Percentiles rank a stretch among this genome's conserved stretches.
Conservation (phyloP, 2,797 vertebrate genomes). For the Momotus momota region DNA sequence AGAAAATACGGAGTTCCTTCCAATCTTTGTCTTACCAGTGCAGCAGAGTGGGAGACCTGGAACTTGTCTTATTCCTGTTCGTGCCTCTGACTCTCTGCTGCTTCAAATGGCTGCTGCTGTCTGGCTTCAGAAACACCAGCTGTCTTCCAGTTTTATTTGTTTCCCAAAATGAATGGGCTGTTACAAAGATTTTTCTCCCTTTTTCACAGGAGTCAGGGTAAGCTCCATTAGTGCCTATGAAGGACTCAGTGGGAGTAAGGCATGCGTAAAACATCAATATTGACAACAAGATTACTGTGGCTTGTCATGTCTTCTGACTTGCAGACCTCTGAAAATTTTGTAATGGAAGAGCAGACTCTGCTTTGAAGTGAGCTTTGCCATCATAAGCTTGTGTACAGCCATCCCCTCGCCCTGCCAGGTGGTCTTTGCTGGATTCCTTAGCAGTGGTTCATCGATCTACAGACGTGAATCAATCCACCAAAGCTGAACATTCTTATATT, state of each 20-base stretch:
- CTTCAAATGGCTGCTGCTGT: conserved; percentile 21
- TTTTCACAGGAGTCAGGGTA: conserved; percentile 29
- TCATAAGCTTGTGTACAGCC: not conserved
- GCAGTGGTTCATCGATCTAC: not conserved
- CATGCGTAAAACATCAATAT: conserved; percentile 31
- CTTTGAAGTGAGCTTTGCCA: conserved; percentile 1
- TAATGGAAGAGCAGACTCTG: not conserved
- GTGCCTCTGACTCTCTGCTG: not conserved
- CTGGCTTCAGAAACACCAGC: conserved; percentile 33
- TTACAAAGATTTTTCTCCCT: conserved; percentile 16
- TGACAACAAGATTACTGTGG: conserved; percentile 38
- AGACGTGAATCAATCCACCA: not conserved
- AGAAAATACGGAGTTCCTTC: conserved; percentile 2
- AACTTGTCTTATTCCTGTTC: conserved; percentile 23
- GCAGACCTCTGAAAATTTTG: conserved; percentile 6
- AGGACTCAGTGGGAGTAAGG: conserved; percentile 15
- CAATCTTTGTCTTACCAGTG: conserved; percentile 21
- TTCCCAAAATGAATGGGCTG: conserved; percentile 41
- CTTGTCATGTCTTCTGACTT: conserved; percentile 20
- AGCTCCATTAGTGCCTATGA: not conserved
- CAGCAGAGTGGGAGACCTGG: not conserved
- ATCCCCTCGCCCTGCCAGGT: not conserved
- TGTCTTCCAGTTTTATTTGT: conserved; percentile 1
- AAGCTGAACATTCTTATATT: not conserved
- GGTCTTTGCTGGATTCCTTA: not conserved